Evolutionary conservation across 2,888 invertebrate genomes (phyloP).

Genomic region (Himalopsyche japonica): DNA sequence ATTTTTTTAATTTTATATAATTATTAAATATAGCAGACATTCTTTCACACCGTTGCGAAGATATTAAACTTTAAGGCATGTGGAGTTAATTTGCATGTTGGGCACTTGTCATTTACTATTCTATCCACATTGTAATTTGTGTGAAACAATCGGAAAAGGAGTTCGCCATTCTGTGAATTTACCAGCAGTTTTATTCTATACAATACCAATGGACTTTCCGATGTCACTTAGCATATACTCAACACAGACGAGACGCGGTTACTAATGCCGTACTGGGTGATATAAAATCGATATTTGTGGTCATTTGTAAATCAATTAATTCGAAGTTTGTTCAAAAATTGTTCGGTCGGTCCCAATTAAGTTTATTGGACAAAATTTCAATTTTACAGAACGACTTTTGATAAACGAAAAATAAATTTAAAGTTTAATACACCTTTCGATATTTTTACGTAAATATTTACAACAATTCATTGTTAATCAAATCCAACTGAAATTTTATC

Average conservation of each 20-base stretch:
- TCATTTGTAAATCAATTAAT: background rate
- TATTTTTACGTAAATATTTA: too few relatives aligned
- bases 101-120: conserved; percentile 15
- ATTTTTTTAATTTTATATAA: too few relatives aligned
- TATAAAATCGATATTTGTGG: background rate
- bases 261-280: conserved; percentile 16
- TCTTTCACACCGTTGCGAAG: too few relatives aligned
- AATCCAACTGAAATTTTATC: too few relatives aligned
- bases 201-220: conserved; percentile 14
- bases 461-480: too few relatives aligned
- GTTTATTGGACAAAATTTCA: too few relatives aligned
- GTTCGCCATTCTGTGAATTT: conserved; percentile 31
- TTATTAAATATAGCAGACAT: too few relatives aligned
- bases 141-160: conserved; percentile 20
- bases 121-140: conserved; percentile 10
- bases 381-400: too few relatives aligned
- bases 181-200: conserved; percentile 8
- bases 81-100: conserved; percentile 22
- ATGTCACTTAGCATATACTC: background rate
- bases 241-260: conserved; percentile 12
- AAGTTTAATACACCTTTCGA: too few relatives aligned
- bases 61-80: background rate
- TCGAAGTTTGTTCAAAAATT: too few relatives aligned
- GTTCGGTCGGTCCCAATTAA: too few relatives aligned
- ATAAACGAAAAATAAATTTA: too few relatives aligned